These are phyloP conservation scores for Enchytraeus crypticus DNA, from an alignment of 2,888 invertebrate species.

Conservation along the genomic window DNA sequence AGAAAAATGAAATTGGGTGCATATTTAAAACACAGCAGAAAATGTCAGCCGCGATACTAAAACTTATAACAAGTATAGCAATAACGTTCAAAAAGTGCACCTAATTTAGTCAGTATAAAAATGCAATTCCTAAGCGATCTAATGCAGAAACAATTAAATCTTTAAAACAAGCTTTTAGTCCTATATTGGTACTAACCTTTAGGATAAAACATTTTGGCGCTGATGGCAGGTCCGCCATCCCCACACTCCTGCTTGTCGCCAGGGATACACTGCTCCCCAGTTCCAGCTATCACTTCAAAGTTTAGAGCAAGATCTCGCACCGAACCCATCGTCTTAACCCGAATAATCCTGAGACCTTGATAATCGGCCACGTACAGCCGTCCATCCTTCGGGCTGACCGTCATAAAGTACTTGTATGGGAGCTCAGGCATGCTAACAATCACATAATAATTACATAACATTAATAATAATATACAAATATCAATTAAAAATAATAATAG, in stretches of 20 bases:
- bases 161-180: too few species aligned
- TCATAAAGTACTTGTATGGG: slow-evolving; percentile 83
- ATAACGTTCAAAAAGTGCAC: too few species aligned
- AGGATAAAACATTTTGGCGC: slow-evolving; percentile 76
- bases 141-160: too few species aligned
- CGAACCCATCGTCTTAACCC: slow-evolving; percentile 45
- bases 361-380: slow-evolving; percentile 92
- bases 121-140: too few species aligned
- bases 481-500: background rate
- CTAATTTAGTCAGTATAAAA: too few species aligned
- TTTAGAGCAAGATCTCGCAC: slow-evolving; percentile 54
- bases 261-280: slow-evolving; percentile 72
- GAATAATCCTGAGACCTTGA: slow-evolving; percentile 49
- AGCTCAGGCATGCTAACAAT: slow-evolving; percentile 89
- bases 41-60: too few species aligned
- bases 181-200: slow-evolving; percentile 67
- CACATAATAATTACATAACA: background rate
- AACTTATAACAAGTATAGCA: too few species aligned
- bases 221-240: slow-evolving; percentile 80
- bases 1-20: too few species aligned
- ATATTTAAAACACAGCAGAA: too few species aligned
- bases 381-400: slow-evolving; percentile 90
- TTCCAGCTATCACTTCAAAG: slow-evolving; percentile 89
- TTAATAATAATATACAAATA: too few species aligned
- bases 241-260: slow-evolving; percentile 69